Conservation (phyloP, 2,113 vertebrate species). For the Apodemus speciosus region DNA sequence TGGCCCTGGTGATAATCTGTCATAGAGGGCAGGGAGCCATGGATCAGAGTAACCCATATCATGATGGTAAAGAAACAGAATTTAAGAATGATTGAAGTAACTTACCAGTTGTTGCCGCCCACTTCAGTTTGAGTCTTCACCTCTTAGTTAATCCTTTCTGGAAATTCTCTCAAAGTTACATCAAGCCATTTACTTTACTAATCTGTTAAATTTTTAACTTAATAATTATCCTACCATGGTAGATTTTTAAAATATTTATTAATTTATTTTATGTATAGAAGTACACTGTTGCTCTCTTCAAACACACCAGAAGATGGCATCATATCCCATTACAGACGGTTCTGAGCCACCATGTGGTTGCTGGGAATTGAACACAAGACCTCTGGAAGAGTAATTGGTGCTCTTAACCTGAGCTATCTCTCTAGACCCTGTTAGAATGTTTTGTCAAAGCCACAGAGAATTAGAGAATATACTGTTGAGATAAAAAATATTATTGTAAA, state of each 20-base stretch:
- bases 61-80: background rate
- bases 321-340: no score
- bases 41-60: no score
- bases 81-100: background rate
- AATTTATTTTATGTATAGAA: no score
- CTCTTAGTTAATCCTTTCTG: background rate
- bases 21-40: background rate
- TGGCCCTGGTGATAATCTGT: no score
- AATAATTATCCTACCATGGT: background rate
- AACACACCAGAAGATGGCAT: no score
- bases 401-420: no score
- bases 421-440: no score
- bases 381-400: no score
- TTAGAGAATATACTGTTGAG: background rate
- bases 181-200: background rate
- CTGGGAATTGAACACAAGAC: no score
- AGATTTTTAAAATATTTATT: no score
- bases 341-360: no score
- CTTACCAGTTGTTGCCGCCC: background rate
- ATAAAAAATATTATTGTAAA: background rate
- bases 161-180: background rate
- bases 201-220: background rate
- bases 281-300: no score
- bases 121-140: background rate
- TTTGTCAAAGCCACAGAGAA: conserved; percentile 2